Percentiles rank a stretch among this genome's conserved stretches.
Evolutionary conservation across 2,797 vertebrate species (phyloP).

Genomic region (Squalus acanthias): DNA sequence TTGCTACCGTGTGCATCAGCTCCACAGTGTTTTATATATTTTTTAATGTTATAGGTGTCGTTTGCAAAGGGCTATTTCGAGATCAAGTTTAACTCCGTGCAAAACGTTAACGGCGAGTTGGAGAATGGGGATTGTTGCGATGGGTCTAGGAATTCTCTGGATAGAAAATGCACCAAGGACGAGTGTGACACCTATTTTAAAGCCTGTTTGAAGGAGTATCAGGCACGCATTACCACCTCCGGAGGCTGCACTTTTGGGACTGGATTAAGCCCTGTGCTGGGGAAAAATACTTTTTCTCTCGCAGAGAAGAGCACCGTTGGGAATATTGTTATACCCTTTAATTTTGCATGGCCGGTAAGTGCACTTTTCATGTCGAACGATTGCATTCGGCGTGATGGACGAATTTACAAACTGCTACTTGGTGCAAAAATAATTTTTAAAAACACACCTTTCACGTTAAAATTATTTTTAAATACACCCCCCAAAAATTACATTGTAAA

Average conservation of each 20-base stretch:
- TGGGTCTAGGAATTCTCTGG: constrained; percentile 58
- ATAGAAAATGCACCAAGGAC: constrained; percentile 68
- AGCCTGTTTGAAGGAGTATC: constrained; percentile 91
- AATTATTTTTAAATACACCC: not conserved
- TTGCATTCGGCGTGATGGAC: not conserved
- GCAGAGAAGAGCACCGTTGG: constrained; percentile 64
- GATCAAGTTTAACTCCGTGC: constrained; percentile 80
- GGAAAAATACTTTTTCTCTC: constrained; percentile 86
- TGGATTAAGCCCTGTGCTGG: constrained; percentile 78
- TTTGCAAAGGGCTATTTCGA: constrained; percentile 84
- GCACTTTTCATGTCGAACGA: not conserved
- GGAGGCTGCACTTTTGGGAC: constrained; percentile 81
- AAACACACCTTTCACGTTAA: constrained; percentile 23
- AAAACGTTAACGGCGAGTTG: constrained; percentile 79
- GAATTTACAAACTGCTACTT: not conserved
- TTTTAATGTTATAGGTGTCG: constrained; percentile 72
- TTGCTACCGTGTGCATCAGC: not conserved
- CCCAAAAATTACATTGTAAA: not conserved
- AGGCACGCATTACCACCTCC: constrained; percentile 72
- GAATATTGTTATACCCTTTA: constrained; percentile 80
- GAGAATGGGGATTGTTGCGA: constrained; percentile 84
- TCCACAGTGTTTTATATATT: constrained; percentile 35
- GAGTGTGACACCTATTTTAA: constrained; percentile 86
- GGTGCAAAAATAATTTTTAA: not conserved
- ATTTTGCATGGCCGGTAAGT: constrained; percentile 93